Evolutionary conservation across 2,888 invertebrate genomes (phyloP), one percentile per base, ranked within the genome.

Genomic region (Antitype chi): DNA sequence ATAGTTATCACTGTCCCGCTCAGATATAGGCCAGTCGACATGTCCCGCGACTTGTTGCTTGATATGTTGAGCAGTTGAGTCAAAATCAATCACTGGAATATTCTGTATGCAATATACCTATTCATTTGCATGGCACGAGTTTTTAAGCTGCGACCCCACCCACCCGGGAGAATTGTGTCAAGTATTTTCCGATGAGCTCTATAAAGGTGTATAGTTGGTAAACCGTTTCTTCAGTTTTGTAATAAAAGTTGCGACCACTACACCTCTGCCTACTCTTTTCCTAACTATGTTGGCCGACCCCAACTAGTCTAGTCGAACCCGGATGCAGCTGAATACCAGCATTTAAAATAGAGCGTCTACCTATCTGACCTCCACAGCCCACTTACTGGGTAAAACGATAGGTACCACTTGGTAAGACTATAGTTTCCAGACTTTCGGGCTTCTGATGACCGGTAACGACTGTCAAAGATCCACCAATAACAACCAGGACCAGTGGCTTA

Each of bases 1-100:
- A 25, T 63, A 75, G 79, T 86, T 77, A 85, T 74, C 74, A 82
- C 59, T 38, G 74, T 43, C 64, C 80, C 55, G 69, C 57, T 75
- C 62, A 67, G 38, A 85, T 85, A 62, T 78, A 78, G 83, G 85
- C 49, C 78, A 74, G 62, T 67, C 53, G 74, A 85, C 63, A 20
- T 55, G 74, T 83, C 38, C 57, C 6, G 13, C 83, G 60, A 85
- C 60, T 78, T 60, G 85, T 85, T 72, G 80, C 62, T 63, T 69
- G 69, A 84, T 64, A 32, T 20, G 81, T 84, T 81, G 83, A 72
- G 63, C 59, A 20, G 78, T 84, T 81, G 83, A 81, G 67, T 47
- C 20, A 17, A 78, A 71, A 49, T 80, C 70, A 77, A 70, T 70
- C 32, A 78, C 23, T 59, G 38, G 52, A 70, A 59, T 74, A 59